These are phyloP conservation scores for Kryptopterus vitreolus DNA, from an alignment of 2,797 vertebrate genomes.

Conservation along the genomic window DNA sequence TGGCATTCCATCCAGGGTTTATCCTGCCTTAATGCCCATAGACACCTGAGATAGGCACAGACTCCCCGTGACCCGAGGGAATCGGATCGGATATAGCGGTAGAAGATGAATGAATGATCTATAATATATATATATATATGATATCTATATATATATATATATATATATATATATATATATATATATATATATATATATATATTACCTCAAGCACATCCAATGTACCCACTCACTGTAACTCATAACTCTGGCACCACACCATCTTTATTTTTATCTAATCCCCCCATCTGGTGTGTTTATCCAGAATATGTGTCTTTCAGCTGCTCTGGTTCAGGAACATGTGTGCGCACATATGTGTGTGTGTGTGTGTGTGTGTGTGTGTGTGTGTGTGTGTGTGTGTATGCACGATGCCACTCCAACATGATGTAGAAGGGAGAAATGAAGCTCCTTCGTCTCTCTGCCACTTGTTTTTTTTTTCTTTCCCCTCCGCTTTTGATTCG, in stretches of 20 bases:
- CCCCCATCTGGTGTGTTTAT: conserved; percentile 12
- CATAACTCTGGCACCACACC: neutral
- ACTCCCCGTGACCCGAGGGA: too few species aligned
- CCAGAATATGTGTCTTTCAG: neutral
- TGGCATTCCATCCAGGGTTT: too few species aligned
- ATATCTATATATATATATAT: too few species aligned
- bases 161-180: too few species aligned
- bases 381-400: neutral
- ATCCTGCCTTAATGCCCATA: too few species aligned
- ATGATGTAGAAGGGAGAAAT: neutral
- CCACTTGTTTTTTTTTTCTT: neutral
- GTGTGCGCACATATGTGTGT: neutral
- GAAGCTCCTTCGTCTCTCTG: neutral
- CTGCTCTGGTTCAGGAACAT: neutral
- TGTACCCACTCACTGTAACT: neutral
- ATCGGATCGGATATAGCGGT: too few species aligned
- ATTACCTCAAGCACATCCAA: neutral
- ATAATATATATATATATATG: too few species aligned
- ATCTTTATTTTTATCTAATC: neutral
- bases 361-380: neutral
- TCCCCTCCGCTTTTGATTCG: too few species aligned
- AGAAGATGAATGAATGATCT: too few species aligned
- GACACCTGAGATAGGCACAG: too few species aligned
- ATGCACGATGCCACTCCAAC: neutral
- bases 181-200: too few species aligned